Conservation (phyloP, 2,113 vertebrate species). For the Amphiprion ocellaris region DNA sequence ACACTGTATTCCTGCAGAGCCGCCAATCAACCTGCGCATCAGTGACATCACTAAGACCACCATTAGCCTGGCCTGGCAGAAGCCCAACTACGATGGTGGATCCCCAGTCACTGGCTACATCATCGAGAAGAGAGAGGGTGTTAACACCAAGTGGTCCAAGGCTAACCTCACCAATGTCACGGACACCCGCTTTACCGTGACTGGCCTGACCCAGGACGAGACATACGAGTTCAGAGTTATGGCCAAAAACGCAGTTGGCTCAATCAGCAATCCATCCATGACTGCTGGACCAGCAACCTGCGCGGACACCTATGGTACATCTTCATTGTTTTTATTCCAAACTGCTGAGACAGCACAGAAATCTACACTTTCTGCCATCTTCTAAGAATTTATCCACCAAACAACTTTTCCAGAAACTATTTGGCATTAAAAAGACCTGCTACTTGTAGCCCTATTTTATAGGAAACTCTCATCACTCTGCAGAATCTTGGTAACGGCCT, state of each 20-base stretch:
- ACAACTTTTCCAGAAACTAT: no score
- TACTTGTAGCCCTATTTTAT: no score
- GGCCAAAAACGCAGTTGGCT: constrained; percentile 96
- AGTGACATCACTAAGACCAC: constrained; percentile 95
- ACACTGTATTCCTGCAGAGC: constrained; percentile 85
- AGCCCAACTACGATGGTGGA: constrained; percentile 94
- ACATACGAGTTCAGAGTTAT: constrained; percentile 95
- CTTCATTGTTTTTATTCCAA: background rate
- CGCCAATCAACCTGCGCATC: constrained; percentile 91
- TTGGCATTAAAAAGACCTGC: no score
- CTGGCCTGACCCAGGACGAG: constrained; percentile 92
- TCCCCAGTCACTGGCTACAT: constrained; percentile 95
- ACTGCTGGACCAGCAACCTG: constrained; percentile 93
- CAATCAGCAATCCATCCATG: constrained; percentile 94
- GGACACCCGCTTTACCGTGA: constrained; percentile 91
- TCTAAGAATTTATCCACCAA: no score
- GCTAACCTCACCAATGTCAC: constrained; percentile 93
- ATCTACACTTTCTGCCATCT: no score
- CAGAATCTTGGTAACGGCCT: no score
- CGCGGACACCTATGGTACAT: constrained; percentile 92
- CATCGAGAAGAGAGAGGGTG: constrained; percentile 91
- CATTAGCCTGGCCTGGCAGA: constrained; percentile 92
- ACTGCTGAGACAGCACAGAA: background rate
- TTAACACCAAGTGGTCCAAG: constrained; percentile 91
- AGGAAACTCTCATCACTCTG: no score